Base-by-base conservation (phyloP, 2,113 vertebrate genomes). In the zebrafish (Danio rerio) region DNA sequence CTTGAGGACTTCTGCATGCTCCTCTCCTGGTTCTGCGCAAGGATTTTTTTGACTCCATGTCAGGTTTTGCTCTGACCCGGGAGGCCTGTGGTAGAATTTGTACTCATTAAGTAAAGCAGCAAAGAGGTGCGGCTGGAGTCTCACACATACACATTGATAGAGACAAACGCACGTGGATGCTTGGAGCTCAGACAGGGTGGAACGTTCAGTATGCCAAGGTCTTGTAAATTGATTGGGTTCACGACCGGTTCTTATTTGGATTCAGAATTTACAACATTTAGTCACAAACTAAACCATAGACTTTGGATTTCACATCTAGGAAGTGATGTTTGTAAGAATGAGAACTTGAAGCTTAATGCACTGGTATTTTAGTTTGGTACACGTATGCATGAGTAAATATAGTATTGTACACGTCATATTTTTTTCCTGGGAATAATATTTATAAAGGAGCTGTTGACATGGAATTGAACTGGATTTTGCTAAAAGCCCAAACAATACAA, bases 1-100 rank as follows among this genome's bases (percentile, higher is more conserved):
- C 88, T 89, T 81, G 80, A 88, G 89, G 86, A 86, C 75, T 84
- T 78, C 81, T 83, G 80, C 69, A 82, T 16, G 78, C 62, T 61
- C 56, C 56, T 85, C 47, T 52, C 49, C 45, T 20, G 53, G 31
- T 40, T 53, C 52, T 52, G 7, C 6, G 59, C 7, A 21, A 62
- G 45, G 68, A 5, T 50, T 7, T 43, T 21, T 0, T 15, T 43
- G 31, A 81, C 49, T 81, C 66, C 65, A 81, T 77, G 21, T 63
- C 52, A 5, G 65, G 73, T 59, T 73, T 66, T 86, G 65, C 81
- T 55, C 15, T 0, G 47, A 47, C 10, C 70, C 31, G 16, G 4
- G 66, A 76, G 43, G 63, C 71, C 84, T 83, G 4, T 16, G 69
- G 55, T 75, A 76, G 69, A 83, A 70, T 43, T 80, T 63, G 73